These are phyloP conservation scores for Ceuthmochares aereus DNA, from an alignment of 2,113 vertebrate genomes.

Conservation along the genomic window DNA sequence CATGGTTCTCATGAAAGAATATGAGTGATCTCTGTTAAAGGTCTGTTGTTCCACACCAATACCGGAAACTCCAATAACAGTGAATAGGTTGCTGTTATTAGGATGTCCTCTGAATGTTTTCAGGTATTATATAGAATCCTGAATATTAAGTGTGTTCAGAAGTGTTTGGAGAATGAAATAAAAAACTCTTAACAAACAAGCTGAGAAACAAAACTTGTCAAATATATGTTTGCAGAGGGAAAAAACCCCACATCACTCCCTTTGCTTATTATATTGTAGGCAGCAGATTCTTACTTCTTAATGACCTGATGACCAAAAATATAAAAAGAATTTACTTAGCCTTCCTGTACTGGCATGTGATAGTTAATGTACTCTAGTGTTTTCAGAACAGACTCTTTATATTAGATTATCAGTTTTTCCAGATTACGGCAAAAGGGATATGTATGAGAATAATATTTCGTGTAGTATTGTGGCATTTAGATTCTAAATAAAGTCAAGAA, in stretches of 20 bases:
- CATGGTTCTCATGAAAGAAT: neutral
- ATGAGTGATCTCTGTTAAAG: neutral
- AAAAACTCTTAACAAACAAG: neutral
- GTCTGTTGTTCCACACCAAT: neutral
- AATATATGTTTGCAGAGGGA: neutral
- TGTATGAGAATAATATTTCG: neutral
- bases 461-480: neutral
- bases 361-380: neutral
- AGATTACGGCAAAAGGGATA: neutral
- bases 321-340: neutral
- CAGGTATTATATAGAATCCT: neutral
- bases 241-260: accelerated
- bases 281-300: neutral
- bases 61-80: neutral
- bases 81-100: neutral
- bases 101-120: neutral
- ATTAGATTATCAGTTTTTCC: neutral
- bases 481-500: neutral
- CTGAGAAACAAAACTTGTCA: neutral
- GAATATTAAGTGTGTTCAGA: neutral
- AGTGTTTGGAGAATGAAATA: neutral
- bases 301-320: neutral
- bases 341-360: neutral
- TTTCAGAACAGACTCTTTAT: neutral
- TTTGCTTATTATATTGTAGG: neutral